Base-by-base conservation (phyloP, 2,888 invertebrate genomes). In the Stegana nigrithorax region DNA sequence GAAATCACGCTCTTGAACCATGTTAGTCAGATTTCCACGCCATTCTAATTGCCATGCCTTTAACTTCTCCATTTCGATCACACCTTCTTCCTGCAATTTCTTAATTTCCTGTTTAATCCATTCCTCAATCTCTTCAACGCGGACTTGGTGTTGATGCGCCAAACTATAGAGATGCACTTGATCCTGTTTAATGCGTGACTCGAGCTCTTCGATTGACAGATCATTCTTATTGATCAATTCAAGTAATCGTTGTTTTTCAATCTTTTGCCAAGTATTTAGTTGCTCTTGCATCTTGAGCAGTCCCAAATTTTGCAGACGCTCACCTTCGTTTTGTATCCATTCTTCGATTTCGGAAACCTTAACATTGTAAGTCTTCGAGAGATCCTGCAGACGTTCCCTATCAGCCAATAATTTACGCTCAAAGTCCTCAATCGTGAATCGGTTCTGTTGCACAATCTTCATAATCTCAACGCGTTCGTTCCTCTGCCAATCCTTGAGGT, bases 81-180 rank as follows among this genome's bases (percentile, higher is more conserved):
- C 65, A 1, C 83, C 83, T 51, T 82, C 73, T 12, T 72, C 76
- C n/a, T 84, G 78, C 1, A 84, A 68, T 7, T 79, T 77, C 10
- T 78, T 63, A 10, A 84, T 82, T 65, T 84, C 83, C 7, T 81
- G 73, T 26, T 81, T 81, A 2, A 84, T 77, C 84, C 84, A 84
- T 27, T 81, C 80, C 58, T 83, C 83, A 42, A 84, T 83, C 65
- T 84, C 84, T 59, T 84, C 83, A 1, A 83, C 82, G 1, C 80
- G 80, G 17, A 84, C 81, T 32, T 83, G 83, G 62, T 84, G 80
- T 64, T 82, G 81, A 47, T 80, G 76, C 7, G 84, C 84, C 32
- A 83, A 61, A 10, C 75, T 76, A 29, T 82, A 81, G 1, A 84
- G 60, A 64, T 84, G 83, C 0, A 74, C 78, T 44, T 81, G 81